Conservation (phyloP, 2,797 vertebrate genomes). For the Crocidura indochinensis region DNA sequence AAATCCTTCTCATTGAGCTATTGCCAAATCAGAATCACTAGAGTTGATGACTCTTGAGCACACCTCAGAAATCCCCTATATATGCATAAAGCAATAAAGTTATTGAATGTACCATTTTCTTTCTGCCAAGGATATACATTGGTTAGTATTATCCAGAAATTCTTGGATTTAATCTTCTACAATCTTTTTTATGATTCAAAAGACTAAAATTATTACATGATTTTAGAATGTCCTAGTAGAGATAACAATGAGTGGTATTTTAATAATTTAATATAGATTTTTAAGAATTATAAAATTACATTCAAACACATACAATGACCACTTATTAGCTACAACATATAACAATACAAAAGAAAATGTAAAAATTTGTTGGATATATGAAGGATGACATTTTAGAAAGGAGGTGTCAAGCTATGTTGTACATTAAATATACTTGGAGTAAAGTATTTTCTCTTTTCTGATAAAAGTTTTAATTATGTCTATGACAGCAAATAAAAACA, state of each 20-base stretch:
- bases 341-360: constrained; percentile 10
- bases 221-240: background rate
- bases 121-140: background rate
- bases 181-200: background rate
- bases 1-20: no score
- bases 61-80: no score
- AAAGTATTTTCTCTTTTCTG: background rate
- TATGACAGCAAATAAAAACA: background rate
- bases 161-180: background rate
- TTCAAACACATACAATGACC: constrained; percentile 37
- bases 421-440: background rate
- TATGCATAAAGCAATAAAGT: no score
- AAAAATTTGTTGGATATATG: background rate
- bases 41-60: no score
- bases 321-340: constrained; percentile 26
- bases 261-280: constrained; percentile 14
- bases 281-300: constrained; percentile 37
- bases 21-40: no score
- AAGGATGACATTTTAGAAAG: background rate
- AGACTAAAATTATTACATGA: background rate
- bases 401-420: constrained; percentile 5
- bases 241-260: background rate
- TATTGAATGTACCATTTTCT: background rate
- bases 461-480: constrained; percentile 11
- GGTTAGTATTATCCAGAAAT: background rate